phyloP scores from a whole-genome alignment of 37 sponge, comb jelly and placozoan genomes.

The Tethya wilhelma region DNA sequence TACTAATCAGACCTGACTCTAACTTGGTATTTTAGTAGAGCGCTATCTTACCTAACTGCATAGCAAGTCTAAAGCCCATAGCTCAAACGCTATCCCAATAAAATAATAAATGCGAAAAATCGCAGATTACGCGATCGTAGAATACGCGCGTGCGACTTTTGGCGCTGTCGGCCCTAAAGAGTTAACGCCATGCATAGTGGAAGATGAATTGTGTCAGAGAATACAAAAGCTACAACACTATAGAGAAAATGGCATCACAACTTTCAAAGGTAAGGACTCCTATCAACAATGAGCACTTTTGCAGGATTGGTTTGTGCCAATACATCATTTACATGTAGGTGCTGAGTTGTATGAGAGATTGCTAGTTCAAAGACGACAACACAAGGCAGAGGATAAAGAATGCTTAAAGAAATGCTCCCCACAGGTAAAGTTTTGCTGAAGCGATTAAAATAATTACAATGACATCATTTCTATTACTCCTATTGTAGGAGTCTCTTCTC shows the following conservation, averaged over 20 bases:
- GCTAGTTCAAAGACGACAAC: conserved; percentile 14
- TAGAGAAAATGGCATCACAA: conserved; percentile 67
- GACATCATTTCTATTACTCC: conserved; percentile 3
- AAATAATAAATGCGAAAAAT: no score
- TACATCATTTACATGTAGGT: conserved; percentile 20
- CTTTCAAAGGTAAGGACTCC: conserved; percentile 42
- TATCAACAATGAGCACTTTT: neutral
- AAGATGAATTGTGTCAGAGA: conserved; percentile 34
- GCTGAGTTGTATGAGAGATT: conserved; percentile 54
- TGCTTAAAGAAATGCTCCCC: conserved; percentile 11
- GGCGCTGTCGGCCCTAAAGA: no score
- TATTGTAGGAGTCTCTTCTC: conserved; percentile 23
- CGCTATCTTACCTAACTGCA: no score
- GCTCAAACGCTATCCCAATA: no score
- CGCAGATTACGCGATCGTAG: no score
- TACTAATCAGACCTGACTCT: no score
- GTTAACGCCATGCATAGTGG: conserved; percentile 41
- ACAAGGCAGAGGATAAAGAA: neutral
- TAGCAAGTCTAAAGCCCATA: no score
- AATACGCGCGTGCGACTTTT: no score
- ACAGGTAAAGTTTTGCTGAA: conserved; percentile 19
- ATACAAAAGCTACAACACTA: conserved; percentile 63
- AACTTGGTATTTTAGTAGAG: no score
- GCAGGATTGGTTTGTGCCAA: neutral
- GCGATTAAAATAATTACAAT: neutral